phyloP scores from a whole-genome alignment of 2,113 vertebrate species.

The Heterocephalus glaber region DNA sequence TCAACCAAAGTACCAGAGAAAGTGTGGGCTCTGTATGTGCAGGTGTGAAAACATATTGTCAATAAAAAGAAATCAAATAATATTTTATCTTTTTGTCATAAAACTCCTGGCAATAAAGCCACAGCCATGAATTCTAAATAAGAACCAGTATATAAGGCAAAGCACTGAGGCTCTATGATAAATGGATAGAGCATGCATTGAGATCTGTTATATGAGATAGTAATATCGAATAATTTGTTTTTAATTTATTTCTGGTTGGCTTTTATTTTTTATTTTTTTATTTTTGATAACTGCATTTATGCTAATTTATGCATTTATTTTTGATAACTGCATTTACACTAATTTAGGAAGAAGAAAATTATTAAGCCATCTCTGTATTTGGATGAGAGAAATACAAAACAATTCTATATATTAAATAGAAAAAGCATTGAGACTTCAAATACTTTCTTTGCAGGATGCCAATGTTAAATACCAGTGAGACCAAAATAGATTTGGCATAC shows the following conservation, averaged over 20 bases:
- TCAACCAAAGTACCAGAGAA: not conserved
- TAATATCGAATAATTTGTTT: not conserved
- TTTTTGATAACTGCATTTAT: conserved; percentile 33
- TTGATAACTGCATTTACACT: conserved; percentile 15
- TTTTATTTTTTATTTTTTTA: no score
- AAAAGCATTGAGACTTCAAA: conserved; percentile 46
- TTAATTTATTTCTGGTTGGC: not conserved
- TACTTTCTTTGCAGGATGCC: conserved; percentile 21
- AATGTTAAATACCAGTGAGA: conserved; percentile 38
- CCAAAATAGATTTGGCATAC: conserved; percentile 38
- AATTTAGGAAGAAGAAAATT: not conserved
- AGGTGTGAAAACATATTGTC: not conserved
- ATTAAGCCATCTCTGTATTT: not conserved
- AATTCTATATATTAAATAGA: not conserved
- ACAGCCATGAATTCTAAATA: conserved; percentile 25
- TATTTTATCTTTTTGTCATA: conserved; percentile 29
- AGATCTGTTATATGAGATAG: not conserved
- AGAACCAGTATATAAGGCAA: not conserved
- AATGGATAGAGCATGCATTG: not conserved
- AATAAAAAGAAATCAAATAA: conserved; percentile 19
- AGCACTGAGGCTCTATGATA: not conserved
- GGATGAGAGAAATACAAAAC: conserved; percentile 21
- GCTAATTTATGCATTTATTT: conserved; percentile 25
- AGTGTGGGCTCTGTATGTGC: not conserved
- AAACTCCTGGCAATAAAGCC: not conserved